Conservation (phyloP, 1,140 invertebrate genomes). For the Zaprionus vittiger region DNA sequence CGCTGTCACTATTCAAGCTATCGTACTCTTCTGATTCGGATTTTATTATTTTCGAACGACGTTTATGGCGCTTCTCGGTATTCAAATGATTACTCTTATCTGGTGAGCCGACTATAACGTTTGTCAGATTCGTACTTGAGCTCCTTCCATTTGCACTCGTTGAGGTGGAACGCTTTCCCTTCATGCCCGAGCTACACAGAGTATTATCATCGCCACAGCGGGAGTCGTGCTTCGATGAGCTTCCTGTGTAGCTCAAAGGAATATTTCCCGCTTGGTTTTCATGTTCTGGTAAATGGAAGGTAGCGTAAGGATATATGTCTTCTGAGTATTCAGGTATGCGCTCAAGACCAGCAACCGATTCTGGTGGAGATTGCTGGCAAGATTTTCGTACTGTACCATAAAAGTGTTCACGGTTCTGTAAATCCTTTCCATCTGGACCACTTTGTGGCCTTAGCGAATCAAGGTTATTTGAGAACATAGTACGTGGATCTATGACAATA, state of each 20-base stretch:
- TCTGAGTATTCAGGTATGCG: conserved; percentile 87
- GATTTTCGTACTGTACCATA: conserved; percentile 86
- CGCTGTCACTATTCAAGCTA: conserved; percentile 87
- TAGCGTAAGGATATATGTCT: conserved; percentile 88
- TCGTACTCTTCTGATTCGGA: conserved; percentile 88
- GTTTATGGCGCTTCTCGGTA: conserved; percentile 60
- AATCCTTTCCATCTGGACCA: conserved; percentile 49
- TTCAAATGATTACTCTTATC: conserved; percentile 56
- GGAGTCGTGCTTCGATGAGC: conserved; percentile 54
- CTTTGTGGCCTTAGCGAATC: conserved; percentile 51
- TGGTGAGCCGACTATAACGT: conserved; percentile 29
- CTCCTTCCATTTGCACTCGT: conserved; percentile 47
- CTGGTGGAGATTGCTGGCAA: conserved; percentile 85
- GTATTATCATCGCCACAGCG: conserved; percentile 56
- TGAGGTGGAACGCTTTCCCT: conserved; percentile 76
- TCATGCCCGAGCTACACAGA: conserved; percentile 49
- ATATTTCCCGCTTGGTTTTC: conserved; percentile 84
- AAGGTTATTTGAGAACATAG: conserved; percentile 52
- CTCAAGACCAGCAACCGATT: conserved; percentile 85
- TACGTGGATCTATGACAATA: conserved; percentile 56
- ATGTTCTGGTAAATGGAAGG: conserved; percentile 87
- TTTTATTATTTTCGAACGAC: conserved; percentile 77
- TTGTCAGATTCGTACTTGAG: conserved; percentile 41
- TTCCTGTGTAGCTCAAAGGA: conserved; percentile 60
- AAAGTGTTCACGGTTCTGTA: conserved; percentile 86